phyloP scores from a whole-genome alignment of 2,113 vertebrate species.

The Dolichotis patagonum region DNA sequence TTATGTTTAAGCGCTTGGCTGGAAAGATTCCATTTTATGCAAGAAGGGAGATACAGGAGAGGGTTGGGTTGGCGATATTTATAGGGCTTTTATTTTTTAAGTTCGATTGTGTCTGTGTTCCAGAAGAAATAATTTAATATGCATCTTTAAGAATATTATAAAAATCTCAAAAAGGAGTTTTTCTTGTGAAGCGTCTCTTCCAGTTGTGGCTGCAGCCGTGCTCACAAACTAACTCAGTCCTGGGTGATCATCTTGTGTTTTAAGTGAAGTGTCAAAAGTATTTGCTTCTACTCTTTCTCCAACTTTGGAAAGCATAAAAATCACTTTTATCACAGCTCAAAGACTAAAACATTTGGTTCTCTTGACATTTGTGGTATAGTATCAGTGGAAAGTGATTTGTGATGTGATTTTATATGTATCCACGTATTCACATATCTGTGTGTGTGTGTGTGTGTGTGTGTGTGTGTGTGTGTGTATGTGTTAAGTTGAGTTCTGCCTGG shows the following conservation, averaged over 20 bases:
- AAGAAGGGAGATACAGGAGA: constrained; percentile 79
- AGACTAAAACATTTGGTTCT: background rate
- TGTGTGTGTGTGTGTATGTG: background rate
- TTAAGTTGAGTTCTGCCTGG: background rate
- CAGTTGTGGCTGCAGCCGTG: constrained; percentile 35
- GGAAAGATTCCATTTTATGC: constrained; percentile 87
- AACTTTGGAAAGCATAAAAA: constrained; percentile 29
- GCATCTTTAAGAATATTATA: constrained; percentile 76
- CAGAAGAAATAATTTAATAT: constrained; percentile 82
- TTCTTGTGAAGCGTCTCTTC: constrained; percentile 45
- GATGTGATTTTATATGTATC: constrained; percentile 35
- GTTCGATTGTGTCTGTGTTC: constrained; percentile 72
- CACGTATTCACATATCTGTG: fast-evolving
- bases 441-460: background rate
- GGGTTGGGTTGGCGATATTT: constrained; percentile 81
- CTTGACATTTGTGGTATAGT: background rate
- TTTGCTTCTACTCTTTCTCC: background rate
- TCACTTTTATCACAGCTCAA: background rate
- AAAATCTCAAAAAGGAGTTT: constrained; percentile 70
- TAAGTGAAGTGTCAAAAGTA: background rate
- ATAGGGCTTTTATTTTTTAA: constrained; percentile 78
- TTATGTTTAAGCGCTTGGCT: constrained; percentile 88
- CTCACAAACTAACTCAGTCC: background rate
- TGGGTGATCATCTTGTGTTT: background rate
- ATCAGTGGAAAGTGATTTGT: constrained; percentile 30